These are phyloP conservation scores for Ericerus pela DNA, from an alignment of 1,140 invertebrate species.

Conservation along the genomic window DNA sequence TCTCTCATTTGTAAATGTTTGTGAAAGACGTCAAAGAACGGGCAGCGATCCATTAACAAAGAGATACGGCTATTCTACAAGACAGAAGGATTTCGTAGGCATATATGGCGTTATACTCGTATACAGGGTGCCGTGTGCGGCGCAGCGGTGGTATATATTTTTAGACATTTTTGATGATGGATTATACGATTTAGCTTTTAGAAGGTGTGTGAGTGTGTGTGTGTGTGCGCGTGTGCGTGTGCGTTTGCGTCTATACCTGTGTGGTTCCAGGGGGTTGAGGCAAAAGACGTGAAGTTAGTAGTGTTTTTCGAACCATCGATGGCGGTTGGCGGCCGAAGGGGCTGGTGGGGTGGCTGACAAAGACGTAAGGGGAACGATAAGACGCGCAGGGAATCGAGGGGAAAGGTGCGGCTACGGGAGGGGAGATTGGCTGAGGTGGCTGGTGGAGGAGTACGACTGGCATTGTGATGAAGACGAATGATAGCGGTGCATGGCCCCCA, in stretches of 20 bases:
- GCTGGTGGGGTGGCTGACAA: too few species aligned
- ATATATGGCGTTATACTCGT: slow-evolving; percentile 12
- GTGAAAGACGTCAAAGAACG: slow-evolving; percentile 11
- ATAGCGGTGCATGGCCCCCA: slow-evolving; percentile 10
- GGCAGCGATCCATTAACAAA: slow-evolving; percentile 10
- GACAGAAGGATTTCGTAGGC: slow-evolving; percentile 10
- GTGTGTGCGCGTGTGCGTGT: too few species aligned
- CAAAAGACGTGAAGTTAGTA: too few species aligned
- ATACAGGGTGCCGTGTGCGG: background rate
- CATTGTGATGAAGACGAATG: slow-evolving; percentile 12
- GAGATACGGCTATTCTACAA: slow-evolving; percentile 10
- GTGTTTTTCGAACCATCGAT: too few species aligned
- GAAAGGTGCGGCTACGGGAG: too few species aligned
- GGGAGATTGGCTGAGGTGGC: too few species aligned
- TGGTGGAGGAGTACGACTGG: slow-evolving; percentile 1
- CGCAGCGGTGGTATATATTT: slow-evolving; percentile 12
- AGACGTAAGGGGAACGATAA: too few species aligned
- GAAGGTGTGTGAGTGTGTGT: background rate
- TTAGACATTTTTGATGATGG: slow-evolving; percentile 12
- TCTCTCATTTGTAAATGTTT: slow-evolving; percentile 12
- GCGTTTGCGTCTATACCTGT: too few species aligned
- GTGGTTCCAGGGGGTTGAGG: too few species aligned
- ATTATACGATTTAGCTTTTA: slow-evolving; percentile 7
- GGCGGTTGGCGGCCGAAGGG: too few species aligned
- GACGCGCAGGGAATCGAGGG: too few species aligned